These are phyloP conservation scores for Drosophila picticornis DNA, from an alignment of 2,888 invertebrate genomes.

Conservation along the genomic window DNA sequence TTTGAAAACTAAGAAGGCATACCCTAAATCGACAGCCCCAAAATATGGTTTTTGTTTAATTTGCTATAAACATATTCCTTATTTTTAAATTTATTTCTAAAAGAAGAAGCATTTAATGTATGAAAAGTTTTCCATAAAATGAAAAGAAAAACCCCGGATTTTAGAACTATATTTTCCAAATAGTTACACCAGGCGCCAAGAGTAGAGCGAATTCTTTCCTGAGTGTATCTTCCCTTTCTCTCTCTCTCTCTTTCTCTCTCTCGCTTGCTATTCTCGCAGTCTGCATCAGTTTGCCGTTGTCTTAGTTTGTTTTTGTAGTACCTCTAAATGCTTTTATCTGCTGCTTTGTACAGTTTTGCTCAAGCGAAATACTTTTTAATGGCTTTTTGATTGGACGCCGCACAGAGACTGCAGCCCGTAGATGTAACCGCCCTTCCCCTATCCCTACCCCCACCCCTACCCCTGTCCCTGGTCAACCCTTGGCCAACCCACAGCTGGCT, in stretches of 20 bases:
- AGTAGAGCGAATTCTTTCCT: neutral
- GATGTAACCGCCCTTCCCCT: too few relatives aligned
- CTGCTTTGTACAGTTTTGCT: constrained; percentile 81
- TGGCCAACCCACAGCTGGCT: neutral
- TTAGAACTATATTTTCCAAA: neutral
- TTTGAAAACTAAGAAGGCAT: neutral
- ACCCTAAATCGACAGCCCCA: neutral
- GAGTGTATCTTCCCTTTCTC: neutral
- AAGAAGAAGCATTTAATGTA: neutral
- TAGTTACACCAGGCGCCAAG: neutral
- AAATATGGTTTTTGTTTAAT: too few relatives aligned
- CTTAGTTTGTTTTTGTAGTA: constrained; percentile 11
- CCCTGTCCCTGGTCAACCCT: neutral
- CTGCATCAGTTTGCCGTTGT: constrained; percentile 4
- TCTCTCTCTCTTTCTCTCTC: constrained; percentile 4
- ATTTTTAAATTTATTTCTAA: neutral
- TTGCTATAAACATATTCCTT: neutral
- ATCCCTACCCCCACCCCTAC: neutral
- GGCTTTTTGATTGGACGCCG: constrained; percentile 84
- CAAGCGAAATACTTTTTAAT: constrained; percentile 84
- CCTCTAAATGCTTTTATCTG: constrained; percentile 63
- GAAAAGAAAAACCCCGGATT: neutral
- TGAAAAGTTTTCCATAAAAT: neutral
- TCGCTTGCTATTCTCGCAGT: neutral
- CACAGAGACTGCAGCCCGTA: constrained; percentile 50